Conservation (phyloP, 1,140 invertebrate species). For the Liolophura sinensis region DNA sequence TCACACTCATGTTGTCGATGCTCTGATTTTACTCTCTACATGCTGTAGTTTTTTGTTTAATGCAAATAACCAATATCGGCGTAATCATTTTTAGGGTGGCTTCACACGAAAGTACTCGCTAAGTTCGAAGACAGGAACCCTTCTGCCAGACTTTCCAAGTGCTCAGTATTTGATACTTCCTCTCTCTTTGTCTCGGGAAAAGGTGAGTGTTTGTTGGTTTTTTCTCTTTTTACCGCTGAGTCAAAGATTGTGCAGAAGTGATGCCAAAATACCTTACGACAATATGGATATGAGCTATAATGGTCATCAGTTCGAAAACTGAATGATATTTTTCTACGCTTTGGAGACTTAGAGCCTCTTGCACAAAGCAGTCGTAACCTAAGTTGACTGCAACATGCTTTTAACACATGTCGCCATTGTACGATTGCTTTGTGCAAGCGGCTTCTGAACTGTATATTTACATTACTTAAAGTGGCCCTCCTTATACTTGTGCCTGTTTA, state of each 20-base stretch:
- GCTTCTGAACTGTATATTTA: neutral
- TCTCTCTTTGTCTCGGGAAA: slow-evolving; percentile 35
- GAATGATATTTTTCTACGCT: neutral
- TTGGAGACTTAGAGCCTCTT: no score
- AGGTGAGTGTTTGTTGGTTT: slow-evolving; percentile 28
- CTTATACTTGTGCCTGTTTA: no score
- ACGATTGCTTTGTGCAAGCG: neutral
- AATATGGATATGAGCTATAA: no score
- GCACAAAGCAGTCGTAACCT: no score
- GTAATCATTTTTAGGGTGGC: slow-evolving; percentile 34
- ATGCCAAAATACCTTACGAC: no score
- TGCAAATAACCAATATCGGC: no score
- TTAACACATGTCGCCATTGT: no score
- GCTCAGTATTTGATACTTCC: slow-evolving; percentile 48
- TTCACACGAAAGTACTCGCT: slow-evolving; percentile 54
- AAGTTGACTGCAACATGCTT: no score
- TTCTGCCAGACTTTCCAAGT: slow-evolving; percentile 54
- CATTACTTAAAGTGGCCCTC: no score
- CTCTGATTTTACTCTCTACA: no score
- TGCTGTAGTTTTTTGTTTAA: no score
- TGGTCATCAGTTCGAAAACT: neutral
- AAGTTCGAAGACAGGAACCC: slow-evolving; percentile 55
- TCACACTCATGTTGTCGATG: no score
- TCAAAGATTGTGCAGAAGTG: neutral
- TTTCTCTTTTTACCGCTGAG: neutral